Percentiles rank a stretch among this genome's conserved stretches.
Conservation (phyloP, 2,797 vertebrate genomes). For the Bovichtus diacanthus region DNA sequence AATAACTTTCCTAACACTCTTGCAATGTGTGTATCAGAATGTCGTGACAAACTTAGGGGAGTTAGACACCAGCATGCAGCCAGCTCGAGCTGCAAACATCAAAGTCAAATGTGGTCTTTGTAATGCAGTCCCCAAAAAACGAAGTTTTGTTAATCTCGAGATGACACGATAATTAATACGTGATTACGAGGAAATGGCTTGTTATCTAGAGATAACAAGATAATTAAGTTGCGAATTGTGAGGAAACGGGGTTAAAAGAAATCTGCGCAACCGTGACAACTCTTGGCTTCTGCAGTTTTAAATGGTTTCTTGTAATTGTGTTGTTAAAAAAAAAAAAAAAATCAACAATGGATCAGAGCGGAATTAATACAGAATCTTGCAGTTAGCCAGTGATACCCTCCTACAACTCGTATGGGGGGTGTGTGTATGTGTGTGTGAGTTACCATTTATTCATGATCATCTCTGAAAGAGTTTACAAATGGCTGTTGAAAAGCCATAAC, state of each 20-base stretch:
- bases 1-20: not conserved
- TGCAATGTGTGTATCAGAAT: conserved; percentile 3
- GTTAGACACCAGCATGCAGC: not conserved
- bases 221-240: conserved; percentile 54
- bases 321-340: conserved; percentile 26
- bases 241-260: conserved; percentile 52
- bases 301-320: conserved; percentile 19
- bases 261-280: conserved; percentile 29
- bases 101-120: conserved; percentile 1
- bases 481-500: conserved; percentile 29
- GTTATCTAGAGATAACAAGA: conserved; percentile 63
- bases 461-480: conserved; percentile 16
- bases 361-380: conserved; percentile 11
- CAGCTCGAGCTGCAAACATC: conserved; percentile 2
- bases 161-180: too few species aligned
- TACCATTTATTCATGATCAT: conserved; percentile 9
- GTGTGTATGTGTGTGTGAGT: not conserved
- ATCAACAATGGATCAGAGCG: conserved; percentile 19
- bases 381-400: not conserved
- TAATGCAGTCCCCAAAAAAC: not conserved
- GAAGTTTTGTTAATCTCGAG: conserved; percentile 45
- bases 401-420: not conserved
- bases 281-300: conserved; percentile 19
- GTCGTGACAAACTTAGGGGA: not conserved
- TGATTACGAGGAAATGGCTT: too few species aligned